phyloP scores from a whole-genome alignment of 2,113 vertebrate species.

The Melanerpes aurifrons region DNA sequence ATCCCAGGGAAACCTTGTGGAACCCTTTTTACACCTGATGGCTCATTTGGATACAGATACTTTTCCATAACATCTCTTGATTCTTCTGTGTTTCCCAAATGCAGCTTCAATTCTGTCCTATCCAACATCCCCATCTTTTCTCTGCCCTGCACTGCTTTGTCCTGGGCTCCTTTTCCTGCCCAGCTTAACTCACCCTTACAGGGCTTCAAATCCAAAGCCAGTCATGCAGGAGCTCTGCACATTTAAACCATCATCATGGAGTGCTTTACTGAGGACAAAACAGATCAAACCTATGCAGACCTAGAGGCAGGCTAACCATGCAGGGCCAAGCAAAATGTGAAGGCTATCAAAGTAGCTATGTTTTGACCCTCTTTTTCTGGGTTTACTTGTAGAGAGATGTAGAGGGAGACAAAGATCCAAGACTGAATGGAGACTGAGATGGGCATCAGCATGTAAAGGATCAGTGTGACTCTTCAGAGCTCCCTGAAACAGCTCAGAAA shows the following conservation, averaged over 20 bases:
- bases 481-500: neutral
- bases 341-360: neutral
- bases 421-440: neutral
- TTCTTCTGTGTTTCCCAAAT: neutral
- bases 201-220: neutral
- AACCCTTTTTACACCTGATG: neutral
- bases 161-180: neutral
- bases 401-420: neutral
- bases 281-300: neutral
- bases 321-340: neutral
- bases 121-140: neutral
- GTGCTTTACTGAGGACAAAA: neutral
- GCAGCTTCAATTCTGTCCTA: neutral
- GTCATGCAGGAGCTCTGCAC: too few species aligned
- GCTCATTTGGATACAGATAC: neutral
- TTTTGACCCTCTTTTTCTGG: neutral
- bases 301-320: neutral
- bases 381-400: neutral
- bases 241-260: fast-evolving
- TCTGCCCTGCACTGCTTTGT: neutral
- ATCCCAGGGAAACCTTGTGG: neutral
- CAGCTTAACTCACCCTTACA: fast-evolving
- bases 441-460: fast-evolving
- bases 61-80: neutral
- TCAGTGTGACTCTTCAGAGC: neutral